phyloP scores from a whole-genome alignment of 2,888 invertebrate species.

The Nephrotoma appendiculata region DNA sequence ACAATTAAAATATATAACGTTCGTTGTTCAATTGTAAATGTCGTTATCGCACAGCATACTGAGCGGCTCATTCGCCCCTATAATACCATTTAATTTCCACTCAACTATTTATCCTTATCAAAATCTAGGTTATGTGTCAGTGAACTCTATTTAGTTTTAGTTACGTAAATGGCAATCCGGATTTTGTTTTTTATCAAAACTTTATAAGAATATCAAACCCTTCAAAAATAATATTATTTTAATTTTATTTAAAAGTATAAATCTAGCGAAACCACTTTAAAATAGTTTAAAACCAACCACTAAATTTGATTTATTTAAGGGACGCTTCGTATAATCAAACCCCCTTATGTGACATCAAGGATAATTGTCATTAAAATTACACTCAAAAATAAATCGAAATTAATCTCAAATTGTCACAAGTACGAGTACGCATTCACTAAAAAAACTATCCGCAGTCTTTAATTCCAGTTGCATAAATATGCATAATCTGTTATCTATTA shows the following conservation, averaged over 20 bases:
- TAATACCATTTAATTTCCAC: neutral
- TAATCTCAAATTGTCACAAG: neutral
- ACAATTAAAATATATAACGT: too few relatives aligned
- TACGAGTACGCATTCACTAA: neutral
- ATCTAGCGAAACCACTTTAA: neutral
- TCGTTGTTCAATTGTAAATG: too few relatives aligned
- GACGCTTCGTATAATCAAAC: neutral
- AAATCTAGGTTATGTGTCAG: neutral
- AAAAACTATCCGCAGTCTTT: neutral
- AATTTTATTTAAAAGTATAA: neutral
- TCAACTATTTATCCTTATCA: neutral
- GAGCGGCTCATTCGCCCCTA: too few relatives aligned
- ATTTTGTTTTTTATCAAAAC: neutral
- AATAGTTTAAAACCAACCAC: neutral
- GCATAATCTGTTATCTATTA: neutral
- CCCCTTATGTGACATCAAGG: neutral
- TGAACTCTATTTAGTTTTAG: neutral
- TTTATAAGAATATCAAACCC: neutral
- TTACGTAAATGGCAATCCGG: neutral
- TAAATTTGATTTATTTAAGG: neutral
- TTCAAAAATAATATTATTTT: neutral
- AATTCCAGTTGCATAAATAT: neutral
- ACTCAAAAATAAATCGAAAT: neutral
- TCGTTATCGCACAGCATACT: too few relatives aligned
- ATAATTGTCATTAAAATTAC: neutral